Conservation (phyloP, 2,113 vertebrate genomes). For the Theristicus caerulescens region DNA sequence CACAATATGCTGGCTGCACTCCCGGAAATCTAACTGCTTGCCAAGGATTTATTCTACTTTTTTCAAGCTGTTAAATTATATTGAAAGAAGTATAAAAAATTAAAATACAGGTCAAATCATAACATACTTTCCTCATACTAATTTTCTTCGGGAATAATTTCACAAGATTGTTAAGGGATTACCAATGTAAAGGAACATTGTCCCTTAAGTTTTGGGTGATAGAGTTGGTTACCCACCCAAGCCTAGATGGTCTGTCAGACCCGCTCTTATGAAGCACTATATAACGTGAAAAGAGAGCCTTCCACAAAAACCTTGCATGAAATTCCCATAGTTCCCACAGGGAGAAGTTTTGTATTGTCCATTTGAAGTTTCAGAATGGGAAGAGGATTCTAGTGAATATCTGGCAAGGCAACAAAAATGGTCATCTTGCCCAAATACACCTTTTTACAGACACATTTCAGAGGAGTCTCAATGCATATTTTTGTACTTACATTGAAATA, state of each 20-base stretch:
- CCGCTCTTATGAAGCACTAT: neutral
- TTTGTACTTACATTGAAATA: slow-evolving; percentile 52
- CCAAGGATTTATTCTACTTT: neutral
- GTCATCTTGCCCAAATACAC: neutral
- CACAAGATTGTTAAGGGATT: neutral
- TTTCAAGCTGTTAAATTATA: neutral
- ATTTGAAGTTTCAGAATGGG: neutral
- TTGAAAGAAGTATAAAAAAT: neutral
- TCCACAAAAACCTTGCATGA: neutral
- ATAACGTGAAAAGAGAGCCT: neutral
- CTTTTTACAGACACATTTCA: neutral
- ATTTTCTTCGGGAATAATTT: neutral
- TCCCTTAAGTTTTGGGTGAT: neutral
- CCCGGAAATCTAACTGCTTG: neutral
- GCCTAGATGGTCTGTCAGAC: neutral
- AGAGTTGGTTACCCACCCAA: neutral
- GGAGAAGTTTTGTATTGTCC: neutral
- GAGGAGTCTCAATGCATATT: neutral
- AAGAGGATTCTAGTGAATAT: neutral
- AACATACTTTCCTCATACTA: accelerated
- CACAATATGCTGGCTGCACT: neutral
- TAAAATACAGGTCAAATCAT: neutral
- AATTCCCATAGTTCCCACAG: neutral
- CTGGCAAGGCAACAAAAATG: neutral
- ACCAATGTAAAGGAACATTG: neutral